Conservation (phyloP, 53 echinoderm and acorn worm genomes). For the Pentamera pediparva region DNA sequence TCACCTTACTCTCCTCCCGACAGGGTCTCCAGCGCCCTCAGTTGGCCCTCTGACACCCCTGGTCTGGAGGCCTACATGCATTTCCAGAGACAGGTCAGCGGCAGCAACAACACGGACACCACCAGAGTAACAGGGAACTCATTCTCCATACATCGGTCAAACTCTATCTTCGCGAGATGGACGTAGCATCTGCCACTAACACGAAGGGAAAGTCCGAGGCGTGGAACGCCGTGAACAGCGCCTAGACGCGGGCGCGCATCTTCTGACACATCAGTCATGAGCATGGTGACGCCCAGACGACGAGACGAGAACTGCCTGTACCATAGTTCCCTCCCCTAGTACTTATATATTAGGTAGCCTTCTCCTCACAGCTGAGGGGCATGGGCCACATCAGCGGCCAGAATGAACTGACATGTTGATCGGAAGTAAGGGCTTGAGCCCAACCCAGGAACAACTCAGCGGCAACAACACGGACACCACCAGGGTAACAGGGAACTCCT, state of each 20-base stretch:
- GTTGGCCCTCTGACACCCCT: slow-evolving; percentile 56
- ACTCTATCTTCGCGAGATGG: slow-evolving; percentile 16
- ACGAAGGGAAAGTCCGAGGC: too few relatives aligned
- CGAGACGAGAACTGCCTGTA: not conserved
- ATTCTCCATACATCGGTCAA: slow-evolving; percentile 18
- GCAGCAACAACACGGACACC: slow-evolving; percentile 18
- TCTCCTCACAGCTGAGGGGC: too few relatives aligned
- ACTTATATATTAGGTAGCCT: not conserved
- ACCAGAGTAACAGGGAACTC: not conserved
- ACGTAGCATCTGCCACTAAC: too few relatives aligned
- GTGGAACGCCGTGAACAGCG: too few relatives aligned
- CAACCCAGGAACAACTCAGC: not conserved
- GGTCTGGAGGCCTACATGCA: slow-evolving; percentile 77
- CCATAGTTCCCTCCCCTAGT: not conserved
- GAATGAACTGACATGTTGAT: too few relatives aligned
- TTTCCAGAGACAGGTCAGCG: slow-evolving; percentile 1
- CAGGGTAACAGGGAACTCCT: not conserved
- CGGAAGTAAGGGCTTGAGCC: too few relatives aligned
- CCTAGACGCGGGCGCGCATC: too few relatives aligned
- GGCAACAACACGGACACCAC: slow-evolving; percentile 12
- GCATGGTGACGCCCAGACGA: too few relatives aligned
- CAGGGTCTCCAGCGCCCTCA: slow-evolving; percentile 5
- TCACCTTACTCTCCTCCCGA: too few relatives aligned
- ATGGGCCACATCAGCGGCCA: too few relatives aligned
- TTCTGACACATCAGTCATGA: too few relatives aligned